phyloP scores from a whole-genome alignment of 2,797 vertebrate species.

The Todus mexicanus region DNA sequence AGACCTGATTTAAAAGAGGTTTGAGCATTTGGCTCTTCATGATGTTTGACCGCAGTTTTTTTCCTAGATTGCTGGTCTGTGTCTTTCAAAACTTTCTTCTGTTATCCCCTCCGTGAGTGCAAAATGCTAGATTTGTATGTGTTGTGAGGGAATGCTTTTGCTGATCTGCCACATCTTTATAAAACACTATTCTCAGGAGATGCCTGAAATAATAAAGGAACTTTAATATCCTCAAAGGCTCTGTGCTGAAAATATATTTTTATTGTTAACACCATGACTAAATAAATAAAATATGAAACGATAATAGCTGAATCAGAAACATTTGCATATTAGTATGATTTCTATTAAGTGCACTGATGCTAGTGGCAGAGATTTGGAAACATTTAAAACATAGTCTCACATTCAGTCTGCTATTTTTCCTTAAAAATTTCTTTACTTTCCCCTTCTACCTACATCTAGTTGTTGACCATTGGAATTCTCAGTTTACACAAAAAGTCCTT shows the following conservation, averaged over 20 bases:
- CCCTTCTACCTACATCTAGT: background rate
- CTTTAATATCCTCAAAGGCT: background rate
- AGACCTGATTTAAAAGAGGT: background rate
- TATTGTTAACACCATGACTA: conserved; percentile 12
- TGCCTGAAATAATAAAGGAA: background rate
- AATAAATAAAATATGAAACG: conserved; percentile 36
- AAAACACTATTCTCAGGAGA: background rate
- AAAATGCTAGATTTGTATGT: background rate
- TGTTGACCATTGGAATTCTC: background rate
- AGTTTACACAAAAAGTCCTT: background rate
- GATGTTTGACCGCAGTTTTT: background rate
- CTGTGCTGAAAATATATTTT: background rate
- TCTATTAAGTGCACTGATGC: background rate
- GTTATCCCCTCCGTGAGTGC: background rate
- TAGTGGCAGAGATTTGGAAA: conserved; percentile 28
- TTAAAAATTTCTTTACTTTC: background rate
- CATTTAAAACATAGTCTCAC: background rate
- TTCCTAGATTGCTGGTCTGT: background rate
- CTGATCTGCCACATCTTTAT: background rate
- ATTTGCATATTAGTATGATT: conserved; percentile 24
- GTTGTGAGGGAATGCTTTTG: background rate
- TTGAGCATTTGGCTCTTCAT: background rate
- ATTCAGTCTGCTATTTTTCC: background rate
- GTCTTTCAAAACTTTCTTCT: background rate
- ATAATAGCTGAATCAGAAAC: conserved; percentile 31